These are phyloP conservation scores for Drosophila tristis DNA, from an alignment of 1,140 invertebrate species.

Conservation along the genomic window DNA sequence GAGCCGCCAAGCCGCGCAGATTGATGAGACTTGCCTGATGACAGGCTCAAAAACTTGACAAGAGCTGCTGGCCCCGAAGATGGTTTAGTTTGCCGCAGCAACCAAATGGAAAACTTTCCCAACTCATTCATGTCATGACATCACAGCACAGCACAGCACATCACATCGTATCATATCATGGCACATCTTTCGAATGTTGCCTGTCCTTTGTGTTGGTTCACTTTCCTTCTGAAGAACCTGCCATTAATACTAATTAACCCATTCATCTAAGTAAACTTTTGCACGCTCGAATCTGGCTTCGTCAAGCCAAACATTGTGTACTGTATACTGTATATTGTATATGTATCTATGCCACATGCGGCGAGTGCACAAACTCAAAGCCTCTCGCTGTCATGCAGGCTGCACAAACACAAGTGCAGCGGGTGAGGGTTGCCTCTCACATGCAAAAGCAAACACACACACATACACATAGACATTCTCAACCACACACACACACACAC, in stretches of 20 bases:
- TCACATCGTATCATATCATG: too few relatives aligned
- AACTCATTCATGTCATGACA: background rate
- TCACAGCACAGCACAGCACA: too few relatives aligned
- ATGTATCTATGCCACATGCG: conserved; percentile 44
- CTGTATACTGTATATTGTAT: background rate
- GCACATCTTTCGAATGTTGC: background rate
- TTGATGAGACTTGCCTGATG: conserved; percentile 34
- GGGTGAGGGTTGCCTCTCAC: conserved; percentile 15
- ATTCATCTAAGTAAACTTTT: conserved; percentile 64
- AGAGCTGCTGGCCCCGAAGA: background rate
- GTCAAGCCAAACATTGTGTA: conserved; percentile 30
- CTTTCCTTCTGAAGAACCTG: conserved; percentile 13
- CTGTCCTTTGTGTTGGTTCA: conserved; percentile 9
- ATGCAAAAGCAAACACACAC: conserved; percentile 32
- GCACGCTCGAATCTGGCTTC: conserved; percentile 42
- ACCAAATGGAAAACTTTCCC: conserved; percentile 33
- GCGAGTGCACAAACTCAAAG: conserved; percentile 70
- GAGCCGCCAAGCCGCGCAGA: conserved; percentile 28
- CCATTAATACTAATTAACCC: conserved; percentile 72
- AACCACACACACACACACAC: conserved; percentile 20
- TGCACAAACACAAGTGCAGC: conserved; percentile 71
- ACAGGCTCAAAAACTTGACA: conserved; percentile 22
- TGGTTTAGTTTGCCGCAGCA: conserved; percentile 37
- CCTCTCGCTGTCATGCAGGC: conserved; percentile 63
- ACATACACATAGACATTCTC: conserved; percentile 37